These are phyloP conservation scores for Podargus strigoides DNA, from an alignment of 2,797 vertebrate species.

Conservation along the genomic window DNA sequence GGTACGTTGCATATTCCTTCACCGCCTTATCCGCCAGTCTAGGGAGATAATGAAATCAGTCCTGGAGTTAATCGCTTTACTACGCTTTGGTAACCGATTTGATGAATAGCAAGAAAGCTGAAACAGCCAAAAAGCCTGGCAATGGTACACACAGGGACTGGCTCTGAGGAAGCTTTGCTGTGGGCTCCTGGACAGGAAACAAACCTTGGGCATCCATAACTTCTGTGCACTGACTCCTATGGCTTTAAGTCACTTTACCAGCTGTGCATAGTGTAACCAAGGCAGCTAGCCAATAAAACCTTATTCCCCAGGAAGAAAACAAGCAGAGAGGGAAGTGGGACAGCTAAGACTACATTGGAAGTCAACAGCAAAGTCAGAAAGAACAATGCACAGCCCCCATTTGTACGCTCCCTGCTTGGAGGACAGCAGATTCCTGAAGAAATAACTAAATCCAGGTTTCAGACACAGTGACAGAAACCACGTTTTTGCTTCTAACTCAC, in stretches of 20 bases:
- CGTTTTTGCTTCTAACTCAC: background rate
- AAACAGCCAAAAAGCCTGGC: background rate
- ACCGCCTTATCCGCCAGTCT: constrained; percentile 91
- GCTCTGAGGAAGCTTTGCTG: background rate
- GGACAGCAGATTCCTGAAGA: background rate
- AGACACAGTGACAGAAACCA: background rate
- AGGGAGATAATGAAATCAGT: background rate
- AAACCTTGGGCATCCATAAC: fast-evolving
- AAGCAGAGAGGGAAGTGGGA: background rate
- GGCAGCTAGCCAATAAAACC: background rate
- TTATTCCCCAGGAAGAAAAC: background rate
- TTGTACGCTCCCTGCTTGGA: background rate
- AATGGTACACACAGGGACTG: background rate
- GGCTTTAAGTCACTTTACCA: background rate
- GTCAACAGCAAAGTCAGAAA: background rate
- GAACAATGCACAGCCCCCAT: fast-evolving
- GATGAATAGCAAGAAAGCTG: background rate
- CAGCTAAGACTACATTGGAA: background rate
- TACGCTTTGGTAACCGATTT: background rate
- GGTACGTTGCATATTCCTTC: constrained; percentile 93
- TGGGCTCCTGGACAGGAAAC: background rate
- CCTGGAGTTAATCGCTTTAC: background rate
- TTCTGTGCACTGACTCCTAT: background rate
- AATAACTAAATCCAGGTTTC: background rate
- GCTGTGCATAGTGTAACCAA: background rate